Percentiles rank a stretch among this genome's conserved stretches.
Conservation (phyloP, 1,140 invertebrate genomes). For the Drosophila lowei region DNA sequence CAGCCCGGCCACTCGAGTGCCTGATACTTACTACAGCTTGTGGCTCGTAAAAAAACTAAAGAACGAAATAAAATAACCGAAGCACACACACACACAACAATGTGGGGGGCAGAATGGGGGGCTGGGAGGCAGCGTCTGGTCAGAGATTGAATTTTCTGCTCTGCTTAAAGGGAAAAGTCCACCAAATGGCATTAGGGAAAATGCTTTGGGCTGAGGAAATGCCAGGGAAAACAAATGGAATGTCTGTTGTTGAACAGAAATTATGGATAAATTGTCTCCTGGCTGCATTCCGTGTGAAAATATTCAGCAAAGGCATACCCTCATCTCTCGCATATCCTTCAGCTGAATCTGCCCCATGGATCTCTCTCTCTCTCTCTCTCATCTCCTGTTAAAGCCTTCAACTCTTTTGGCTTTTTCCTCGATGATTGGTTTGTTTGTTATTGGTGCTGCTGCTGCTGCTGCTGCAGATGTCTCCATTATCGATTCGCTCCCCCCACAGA, state of each 20-base stretch:
- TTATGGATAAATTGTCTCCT: no score
- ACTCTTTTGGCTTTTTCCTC: slow-evolving; percentile 19
- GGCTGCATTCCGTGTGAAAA: no score
- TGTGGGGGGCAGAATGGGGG: slow-evolving; percentile 34
- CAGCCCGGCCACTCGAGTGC: slow-evolving; percentile 57
- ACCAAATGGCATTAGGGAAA: no score
- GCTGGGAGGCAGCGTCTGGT: slow-evolving; percentile 19
- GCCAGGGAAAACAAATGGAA: no score
- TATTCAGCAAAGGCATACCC: no score
- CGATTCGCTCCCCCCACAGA: slow-evolving; percentile 22
- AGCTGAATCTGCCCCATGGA: no score
- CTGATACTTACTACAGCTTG: slow-evolving; percentile 60
- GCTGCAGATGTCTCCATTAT: slow-evolving; percentile 28
- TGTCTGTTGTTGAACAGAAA: no score
- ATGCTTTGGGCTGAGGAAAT: no score
- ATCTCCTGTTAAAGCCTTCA: slow-evolving; percentile 20
- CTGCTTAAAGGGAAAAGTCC: slow-evolving; percentile 25
- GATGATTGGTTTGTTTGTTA: slow-evolving; percentile 48
- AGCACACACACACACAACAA: slow-evolving; percentile 52
- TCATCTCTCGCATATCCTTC: not conserved
- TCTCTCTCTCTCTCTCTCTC: not conserved
- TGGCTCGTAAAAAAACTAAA: slow-evolving; percentile 52
- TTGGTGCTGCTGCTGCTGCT: slow-evolving; percentile 20
- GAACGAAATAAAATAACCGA: slow-evolving; percentile 41
- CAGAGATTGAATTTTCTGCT: slow-evolving; percentile 38